Conservation (phyloP, 1,140 invertebrate genomes). For the Solen grandis region DNA sequence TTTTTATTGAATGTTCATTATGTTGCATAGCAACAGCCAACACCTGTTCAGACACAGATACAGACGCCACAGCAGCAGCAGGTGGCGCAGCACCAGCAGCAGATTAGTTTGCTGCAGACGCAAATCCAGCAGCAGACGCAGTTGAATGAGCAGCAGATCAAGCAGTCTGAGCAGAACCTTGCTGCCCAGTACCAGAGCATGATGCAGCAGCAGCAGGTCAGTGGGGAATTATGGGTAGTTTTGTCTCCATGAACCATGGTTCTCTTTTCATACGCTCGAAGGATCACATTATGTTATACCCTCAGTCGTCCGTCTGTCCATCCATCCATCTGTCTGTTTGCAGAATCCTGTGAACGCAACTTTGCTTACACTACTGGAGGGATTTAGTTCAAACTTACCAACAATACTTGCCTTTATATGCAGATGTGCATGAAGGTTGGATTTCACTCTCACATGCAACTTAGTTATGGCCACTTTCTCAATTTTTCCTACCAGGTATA, state of each 20-base stretch:
- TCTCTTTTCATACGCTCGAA: background rate
- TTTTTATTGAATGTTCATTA: no score
- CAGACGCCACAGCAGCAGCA: conserved; percentile 65
- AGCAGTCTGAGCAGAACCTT: conserved; percentile 96
- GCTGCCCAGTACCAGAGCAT: conserved; percentile 93
- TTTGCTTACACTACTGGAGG: no score
- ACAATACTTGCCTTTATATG: no score
- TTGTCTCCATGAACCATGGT: background rate
- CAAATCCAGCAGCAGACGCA: conserved; percentile 86
- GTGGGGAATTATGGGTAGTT: background rate
- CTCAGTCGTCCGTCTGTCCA: no score
- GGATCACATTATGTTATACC: no score
- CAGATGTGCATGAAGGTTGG: no score
- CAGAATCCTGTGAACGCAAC: no score
- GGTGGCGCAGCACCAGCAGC: conserved; percentile 58
- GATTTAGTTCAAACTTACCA: no score
- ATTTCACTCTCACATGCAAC: no score
- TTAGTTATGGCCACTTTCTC: no score
- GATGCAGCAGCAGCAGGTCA: conserved; percentile 81
- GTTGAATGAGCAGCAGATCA: conserved; percentile 92
- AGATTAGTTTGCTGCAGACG: conserved; percentile 80
- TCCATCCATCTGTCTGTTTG: no score
- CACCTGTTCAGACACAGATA: conserved; percentile 67
- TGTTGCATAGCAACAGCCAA: conserved; percentile 69
- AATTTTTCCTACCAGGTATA: no score